Conservation (phyloP, 2,113 vertebrate species). For the Pongo pygmaeus region DNA sequence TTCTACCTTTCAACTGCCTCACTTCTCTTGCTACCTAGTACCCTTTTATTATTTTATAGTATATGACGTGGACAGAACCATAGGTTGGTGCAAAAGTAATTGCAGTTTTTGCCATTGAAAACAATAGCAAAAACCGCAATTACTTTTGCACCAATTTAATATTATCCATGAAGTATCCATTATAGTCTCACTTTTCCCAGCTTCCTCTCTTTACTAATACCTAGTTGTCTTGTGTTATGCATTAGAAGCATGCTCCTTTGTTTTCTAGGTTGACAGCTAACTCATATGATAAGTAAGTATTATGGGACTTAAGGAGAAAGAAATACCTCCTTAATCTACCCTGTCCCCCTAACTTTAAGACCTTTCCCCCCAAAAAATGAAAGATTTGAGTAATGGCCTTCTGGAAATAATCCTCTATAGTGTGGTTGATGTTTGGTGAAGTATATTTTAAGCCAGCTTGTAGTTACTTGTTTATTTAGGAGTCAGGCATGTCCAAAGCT, state of each 20-base stretch:
- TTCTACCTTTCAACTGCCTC: background rate
- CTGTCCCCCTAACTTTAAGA: background rate
- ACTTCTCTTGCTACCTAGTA: slow-evolving; percentile 9
- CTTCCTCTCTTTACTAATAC: background rate
- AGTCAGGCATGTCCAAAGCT: background rate
- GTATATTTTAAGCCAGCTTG: slow-evolving; percentile 25
- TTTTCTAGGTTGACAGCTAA: slow-evolving; percentile 42
- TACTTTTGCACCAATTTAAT: too few relatives aligned
- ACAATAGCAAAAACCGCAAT: too few relatives aligned
- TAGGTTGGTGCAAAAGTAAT: too few relatives aligned
- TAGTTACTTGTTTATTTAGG: slow-evolving; percentile 21
- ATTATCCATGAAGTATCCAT: background rate
- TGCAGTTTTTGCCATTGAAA: too few relatives aligned
- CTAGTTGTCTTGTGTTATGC: background rate
- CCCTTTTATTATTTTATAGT: slow-evolving; percentile 15
- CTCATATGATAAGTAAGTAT: slow-evolving; percentile 2
- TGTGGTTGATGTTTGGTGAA: slow-evolving; percentile 12
- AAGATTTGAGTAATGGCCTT: slow-evolving; percentile 46
- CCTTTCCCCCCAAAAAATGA: background rate
- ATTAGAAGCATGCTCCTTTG: slow-evolving; percentile 7
- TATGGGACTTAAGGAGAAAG: background rate
- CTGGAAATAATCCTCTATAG: slow-evolving; percentile 15
- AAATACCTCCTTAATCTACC: background rate
- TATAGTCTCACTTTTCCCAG: background rate
- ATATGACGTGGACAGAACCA: background rate